Evolutionary conservation across 1,140 invertebrate species (phyloP).

Genomic region (Lordiphosa mommai): DNA sequence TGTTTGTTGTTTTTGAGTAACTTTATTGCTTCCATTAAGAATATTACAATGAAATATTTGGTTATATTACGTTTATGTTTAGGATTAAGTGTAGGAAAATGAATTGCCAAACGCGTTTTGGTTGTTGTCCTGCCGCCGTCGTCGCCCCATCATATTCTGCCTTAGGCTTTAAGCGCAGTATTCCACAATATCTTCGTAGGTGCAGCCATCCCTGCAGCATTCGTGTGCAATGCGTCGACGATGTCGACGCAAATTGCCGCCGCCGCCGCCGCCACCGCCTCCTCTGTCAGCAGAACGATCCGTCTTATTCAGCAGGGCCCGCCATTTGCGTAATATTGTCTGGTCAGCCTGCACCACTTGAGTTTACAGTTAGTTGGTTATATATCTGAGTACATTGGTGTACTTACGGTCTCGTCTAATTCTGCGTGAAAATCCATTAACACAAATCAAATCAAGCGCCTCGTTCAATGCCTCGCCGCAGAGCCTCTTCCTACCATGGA

Average conservation of each 20-base stretch:
- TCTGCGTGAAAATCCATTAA: constrained; percentile 46
- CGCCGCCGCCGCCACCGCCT: not conserved
- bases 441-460: constrained; percentile 58
- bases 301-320: constrained; percentile 3
- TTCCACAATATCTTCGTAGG: constrained; percentile 54
- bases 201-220: constrained; percentile 59
- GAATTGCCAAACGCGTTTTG: constrained; percentile 37
- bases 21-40: constrained; percentile 70
- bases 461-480: constrained; percentile 54
- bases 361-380: constrained; percentile 6
- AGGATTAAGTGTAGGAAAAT: constrained; percentile 52
- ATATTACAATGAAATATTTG: constrained; percentile 73
- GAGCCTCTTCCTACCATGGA: constrained; percentile 47
- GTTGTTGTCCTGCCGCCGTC: constrained; percentile 4
- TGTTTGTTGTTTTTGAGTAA: constrained; percentile 51
- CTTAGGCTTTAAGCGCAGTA: constrained; percentile 39
- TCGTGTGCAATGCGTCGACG: constrained; percentile 48
- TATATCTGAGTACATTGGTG: not conserved
- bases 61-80: constrained; percentile 58
- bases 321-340: constrained; percentile 3
- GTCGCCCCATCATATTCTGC: not conserved
- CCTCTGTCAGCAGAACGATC: constrained; percentile 3
- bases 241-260: constrained; percentile 32
- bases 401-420: constrained; percentile 47
- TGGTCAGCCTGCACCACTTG: constrained; percentile 23